These are phyloP conservation scores for Indri indri DNA, from an alignment of 2,113 vertebrate species.

Conservation along the genomic window DNA sequence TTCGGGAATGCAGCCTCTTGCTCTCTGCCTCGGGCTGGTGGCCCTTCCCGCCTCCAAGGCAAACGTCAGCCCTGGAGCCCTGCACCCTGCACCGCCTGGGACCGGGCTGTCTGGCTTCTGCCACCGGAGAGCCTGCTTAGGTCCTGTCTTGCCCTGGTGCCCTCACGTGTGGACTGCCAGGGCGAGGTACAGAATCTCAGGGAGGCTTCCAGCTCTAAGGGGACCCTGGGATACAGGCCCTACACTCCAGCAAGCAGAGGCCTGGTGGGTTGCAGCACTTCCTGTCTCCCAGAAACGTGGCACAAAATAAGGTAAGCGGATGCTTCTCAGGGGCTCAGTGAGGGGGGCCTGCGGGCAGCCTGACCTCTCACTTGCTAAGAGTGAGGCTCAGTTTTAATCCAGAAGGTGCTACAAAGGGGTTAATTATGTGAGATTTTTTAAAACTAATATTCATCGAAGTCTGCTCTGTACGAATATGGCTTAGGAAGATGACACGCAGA, in stretches of 20 bases:
- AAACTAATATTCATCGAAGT: neutral
- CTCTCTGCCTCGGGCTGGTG: too few species aligned
- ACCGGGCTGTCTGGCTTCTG: too few species aligned
- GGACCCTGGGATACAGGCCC: fast-evolving
- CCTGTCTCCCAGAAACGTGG: neutral
- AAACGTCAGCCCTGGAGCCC: neutral
- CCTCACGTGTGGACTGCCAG: fast-evolving
- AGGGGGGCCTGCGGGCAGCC: fast-evolving
- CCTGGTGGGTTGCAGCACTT: fast-evolving
- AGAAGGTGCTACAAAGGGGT: neutral
- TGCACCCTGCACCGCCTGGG: neutral
- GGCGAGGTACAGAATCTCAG: fast-evolving
- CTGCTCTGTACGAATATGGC: neutral
- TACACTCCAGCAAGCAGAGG: fast-evolving
- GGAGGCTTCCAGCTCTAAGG: neutral
- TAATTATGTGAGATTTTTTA: neutral
- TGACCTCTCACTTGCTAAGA: neutral
- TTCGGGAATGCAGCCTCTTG: too few species aligned
- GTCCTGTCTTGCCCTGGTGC: fast-evolving
- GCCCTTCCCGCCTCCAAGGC: neutral
- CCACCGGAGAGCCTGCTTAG: fast-evolving
- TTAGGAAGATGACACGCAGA: neutral
- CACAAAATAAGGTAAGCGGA: too few species aligned
- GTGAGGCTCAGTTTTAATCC: neutral
- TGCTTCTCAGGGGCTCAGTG: fast-evolving